phyloP scores from a whole-genome alignment of 1,140 invertebrate genomes.

The Drosophila lowei region DNA sequence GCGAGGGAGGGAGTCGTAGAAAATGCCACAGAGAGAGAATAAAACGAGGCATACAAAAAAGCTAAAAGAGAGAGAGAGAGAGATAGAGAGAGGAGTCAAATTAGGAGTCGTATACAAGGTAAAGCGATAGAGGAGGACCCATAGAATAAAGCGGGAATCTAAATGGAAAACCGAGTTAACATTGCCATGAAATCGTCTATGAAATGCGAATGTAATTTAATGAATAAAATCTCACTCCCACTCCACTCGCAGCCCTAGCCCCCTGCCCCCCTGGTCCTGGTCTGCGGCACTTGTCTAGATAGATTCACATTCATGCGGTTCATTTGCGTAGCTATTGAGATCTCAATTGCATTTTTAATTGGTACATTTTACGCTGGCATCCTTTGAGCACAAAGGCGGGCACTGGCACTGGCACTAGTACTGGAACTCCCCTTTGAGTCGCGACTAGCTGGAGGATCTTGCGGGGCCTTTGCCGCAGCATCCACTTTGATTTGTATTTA shows the following conservation, averaged over 20 bases:
- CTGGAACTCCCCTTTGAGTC: constrained; percentile 20
- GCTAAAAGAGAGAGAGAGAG: constrained; percentile 9
- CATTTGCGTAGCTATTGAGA: constrained; percentile 74
- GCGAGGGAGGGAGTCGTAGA: not conserved
- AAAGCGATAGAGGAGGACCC: not conserved
- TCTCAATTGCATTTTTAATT: constrained; percentile 77
- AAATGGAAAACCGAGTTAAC: constrained; percentile 45
- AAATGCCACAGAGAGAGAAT: constrained; percentile 7
- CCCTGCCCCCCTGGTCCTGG: not conserved
- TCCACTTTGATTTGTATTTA: constrained; percentile 80
- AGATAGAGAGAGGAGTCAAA: not conserved
- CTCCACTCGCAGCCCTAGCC: no score
- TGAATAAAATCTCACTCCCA: constrained; percentile 56
- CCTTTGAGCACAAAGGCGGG: constrained; percentile 57
- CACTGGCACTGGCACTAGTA: constrained; percentile 5
- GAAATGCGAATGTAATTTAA: constrained; percentile 80
- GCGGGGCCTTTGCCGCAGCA: constrained; percentile 22
- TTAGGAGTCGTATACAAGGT: not conserved
- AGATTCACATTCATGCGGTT: constrained; percentile 56
- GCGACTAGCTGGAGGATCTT: constrained; percentile 6
- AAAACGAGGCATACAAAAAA: constrained; percentile 16
- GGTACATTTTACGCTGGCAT: constrained; percentile 78
- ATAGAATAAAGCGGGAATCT: constrained; percentile 2
- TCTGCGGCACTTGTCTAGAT: not conserved
- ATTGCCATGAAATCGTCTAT: constrained; percentile 76